Evolutionary conservation across 2,888 invertebrate species (phyloP).

Genomic region (Rugalucina vietnamica): DNA sequence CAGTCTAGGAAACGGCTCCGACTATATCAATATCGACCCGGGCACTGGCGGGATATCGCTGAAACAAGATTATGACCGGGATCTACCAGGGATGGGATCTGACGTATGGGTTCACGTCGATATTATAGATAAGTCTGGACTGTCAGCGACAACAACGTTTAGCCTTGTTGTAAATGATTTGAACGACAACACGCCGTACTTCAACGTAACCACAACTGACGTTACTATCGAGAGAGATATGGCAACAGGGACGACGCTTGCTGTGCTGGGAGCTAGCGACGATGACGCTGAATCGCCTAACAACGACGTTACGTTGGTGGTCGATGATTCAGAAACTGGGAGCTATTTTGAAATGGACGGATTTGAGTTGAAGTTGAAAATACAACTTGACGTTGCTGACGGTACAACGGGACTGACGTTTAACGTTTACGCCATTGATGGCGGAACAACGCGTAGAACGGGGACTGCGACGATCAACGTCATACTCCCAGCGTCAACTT

Average conservation of each 20-base stretch:
- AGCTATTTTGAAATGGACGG: conserved; percentile 41
- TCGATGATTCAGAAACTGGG: background rate
- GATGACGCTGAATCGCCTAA: conserved; percentile 45
- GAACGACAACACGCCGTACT: conserved; percentile 50
- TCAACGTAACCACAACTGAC: conserved; percentile 8
- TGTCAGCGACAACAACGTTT: conserved; percentile 39
- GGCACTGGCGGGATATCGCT: conserved; percentile 40
- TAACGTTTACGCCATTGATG: conserved; percentile 42
- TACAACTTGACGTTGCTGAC: conserved; percentile 26
- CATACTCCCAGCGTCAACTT: conserved; percentile 21
- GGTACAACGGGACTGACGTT: conserved; percentile 42
- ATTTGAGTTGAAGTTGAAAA: conserved; percentile 14
- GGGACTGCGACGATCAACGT: conserved; percentile 46
- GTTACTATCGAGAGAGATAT: conserved; percentile 14
- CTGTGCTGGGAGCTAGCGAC: conserved; percentile 38
- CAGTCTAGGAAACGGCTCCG: conserved; percentile 41
- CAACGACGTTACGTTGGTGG: conserved; percentile 33
- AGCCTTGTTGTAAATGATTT: conserved; percentile 42
- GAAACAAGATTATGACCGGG: conserved; percentile 36
- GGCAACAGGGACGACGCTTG: conserved; percentile 14
- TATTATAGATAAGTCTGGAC: conserved; percentile 36
- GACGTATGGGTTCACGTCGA: conserved; percentile 24
- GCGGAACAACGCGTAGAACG: conserved; percentile 34
- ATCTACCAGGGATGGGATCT: background rate
- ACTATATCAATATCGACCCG: conserved; percentile 35